phyloP scores from a whole-genome alignment of 2,888 invertebrate species.

The Phyllotreta striolata region DNA sequence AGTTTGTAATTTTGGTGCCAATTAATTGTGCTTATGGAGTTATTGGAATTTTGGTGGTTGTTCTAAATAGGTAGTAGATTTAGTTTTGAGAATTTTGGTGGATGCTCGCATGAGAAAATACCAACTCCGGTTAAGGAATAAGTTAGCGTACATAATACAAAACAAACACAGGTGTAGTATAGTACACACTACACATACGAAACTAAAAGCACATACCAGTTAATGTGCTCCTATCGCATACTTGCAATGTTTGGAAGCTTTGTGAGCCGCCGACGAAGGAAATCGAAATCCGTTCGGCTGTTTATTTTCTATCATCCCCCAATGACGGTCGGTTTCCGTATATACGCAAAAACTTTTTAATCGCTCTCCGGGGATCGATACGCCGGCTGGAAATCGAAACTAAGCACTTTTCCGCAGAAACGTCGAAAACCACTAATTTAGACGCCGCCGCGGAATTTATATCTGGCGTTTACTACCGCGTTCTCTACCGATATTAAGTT shows the following conservation, averaged over 20 bases:
- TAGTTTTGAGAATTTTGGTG: no score
- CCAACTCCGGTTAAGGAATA: no score
- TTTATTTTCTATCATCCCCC: constrained; percentile 16
- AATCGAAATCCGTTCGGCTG: constrained; percentile 7
- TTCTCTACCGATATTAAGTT: no score
- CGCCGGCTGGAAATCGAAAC: background rate
- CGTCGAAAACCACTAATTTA: constrained; percentile 5
- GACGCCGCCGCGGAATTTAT: background rate
- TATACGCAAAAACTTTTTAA: constrained; percentile 5
- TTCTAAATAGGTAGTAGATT: no score
- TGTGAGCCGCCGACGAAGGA: background rate
- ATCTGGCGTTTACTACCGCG: no score
- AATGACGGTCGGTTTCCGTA: constrained; percentile 3
- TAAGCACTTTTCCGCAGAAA: background rate
- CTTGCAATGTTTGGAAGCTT: constrained; percentile 9
- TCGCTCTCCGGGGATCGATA: constrained; percentile 5
- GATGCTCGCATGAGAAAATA: no score
- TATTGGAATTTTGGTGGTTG: no score
- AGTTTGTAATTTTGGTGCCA: no score
- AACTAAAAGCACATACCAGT: constrained; percentile 1
- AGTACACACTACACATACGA: background rate
- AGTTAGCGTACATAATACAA: background rate
- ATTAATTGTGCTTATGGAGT: no score
- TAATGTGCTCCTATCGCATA: constrained; percentile 3
- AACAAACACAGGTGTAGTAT: constrained; percentile 7